Conservation (phyloP, 2,113 vertebrate genomes). For the Scatophagus argus region DNA sequence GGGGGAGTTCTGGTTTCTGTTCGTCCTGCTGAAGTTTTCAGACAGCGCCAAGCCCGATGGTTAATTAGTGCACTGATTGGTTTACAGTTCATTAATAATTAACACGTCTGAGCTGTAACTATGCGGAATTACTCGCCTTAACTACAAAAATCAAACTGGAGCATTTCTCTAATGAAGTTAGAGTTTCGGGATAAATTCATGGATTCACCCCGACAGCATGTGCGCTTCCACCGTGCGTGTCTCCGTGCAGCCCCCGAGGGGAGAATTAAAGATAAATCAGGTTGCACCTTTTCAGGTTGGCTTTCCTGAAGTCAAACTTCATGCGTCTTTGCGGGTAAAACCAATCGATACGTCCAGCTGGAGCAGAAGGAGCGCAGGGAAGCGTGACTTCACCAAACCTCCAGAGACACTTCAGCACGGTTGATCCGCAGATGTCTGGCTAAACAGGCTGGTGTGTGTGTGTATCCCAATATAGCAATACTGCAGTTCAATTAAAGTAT, state of each 20-base stretch:
- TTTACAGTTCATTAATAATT: conserved; percentile 17
- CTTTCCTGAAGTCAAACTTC: conserved; percentile 49
- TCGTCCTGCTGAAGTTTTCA: conserved; percentile 17
- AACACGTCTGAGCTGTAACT: not conserved
- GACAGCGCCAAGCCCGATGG: not conserved
- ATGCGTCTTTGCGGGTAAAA: conserved; percentile 59
- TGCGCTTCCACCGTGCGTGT: not conserved
- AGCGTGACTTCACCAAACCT: conserved; percentile 74
- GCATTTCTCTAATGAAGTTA: conserved; percentile 14
- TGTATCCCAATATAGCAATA: conserved; percentile 37
- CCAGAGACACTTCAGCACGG: conserved; percentile 57
- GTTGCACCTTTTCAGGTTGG: conserved; percentile 3
- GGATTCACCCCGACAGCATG: not conserved
- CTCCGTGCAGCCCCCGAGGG: conserved; percentile 2
- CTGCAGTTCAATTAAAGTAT: conserved; percentile 54
- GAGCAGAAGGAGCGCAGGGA: conserved; percentile 63
- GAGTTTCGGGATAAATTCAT: not conserved
- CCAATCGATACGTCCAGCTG: conserved; percentile 72
- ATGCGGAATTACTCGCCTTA: not conserved
- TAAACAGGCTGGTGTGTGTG: conserved; percentile 21
- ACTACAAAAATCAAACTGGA: not conserved
- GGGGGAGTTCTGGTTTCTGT: not conserved
- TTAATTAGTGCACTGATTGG: conserved; percentile 12
- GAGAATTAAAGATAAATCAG: conserved; percentile 11
- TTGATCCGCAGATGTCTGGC: conserved; percentile 71